phyloP scores from a whole-genome alignment of 2,113 vertebrate genomes.

The Stigmatopora argus region DNA sequence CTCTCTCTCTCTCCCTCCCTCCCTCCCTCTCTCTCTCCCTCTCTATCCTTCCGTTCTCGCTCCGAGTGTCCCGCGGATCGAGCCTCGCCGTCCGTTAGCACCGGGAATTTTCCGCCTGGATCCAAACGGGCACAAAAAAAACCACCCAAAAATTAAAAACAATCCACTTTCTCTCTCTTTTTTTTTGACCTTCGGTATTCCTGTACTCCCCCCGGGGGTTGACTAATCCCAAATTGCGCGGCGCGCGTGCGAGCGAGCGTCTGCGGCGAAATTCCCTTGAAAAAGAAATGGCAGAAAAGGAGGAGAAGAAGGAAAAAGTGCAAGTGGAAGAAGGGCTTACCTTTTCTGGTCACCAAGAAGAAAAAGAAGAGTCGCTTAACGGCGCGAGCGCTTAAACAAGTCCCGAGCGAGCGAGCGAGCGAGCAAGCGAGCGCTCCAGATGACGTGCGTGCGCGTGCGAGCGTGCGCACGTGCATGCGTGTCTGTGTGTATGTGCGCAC shows the following conservation, averaged over 20 bases:
- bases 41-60: background rate
- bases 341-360: conserved; percentile 78
- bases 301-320: conserved; percentile 57
- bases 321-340: conserved; percentile 72
- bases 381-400: conserved; percentile 93
- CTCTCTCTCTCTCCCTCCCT: background rate
- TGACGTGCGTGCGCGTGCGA: conserved; percentile 80
- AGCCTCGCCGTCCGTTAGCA: background rate
- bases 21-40: background rate
- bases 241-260: background rate
- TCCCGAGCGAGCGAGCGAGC: conserved; percentile 78
- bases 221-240: background rate
- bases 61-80: background rate
- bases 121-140: background rate
- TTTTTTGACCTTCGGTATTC: background rate
- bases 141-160: background rate
- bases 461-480: conserved; percentile 80
- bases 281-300: conserved; percentile 28
- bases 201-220: background rate
- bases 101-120: background rate
- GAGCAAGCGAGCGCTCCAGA: conserved; percentile 76
- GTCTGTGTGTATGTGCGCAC: conserved; percentile 80
- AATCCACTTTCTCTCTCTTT: background rate
- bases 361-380: conserved; percentile 78
- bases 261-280: background rate